Evolutionary conservation across 1,140 invertebrate genomes (phyloP), one percentile per base, ranked within the genome.

Genomic region (Caenorhabditis briggsae): DNA sequence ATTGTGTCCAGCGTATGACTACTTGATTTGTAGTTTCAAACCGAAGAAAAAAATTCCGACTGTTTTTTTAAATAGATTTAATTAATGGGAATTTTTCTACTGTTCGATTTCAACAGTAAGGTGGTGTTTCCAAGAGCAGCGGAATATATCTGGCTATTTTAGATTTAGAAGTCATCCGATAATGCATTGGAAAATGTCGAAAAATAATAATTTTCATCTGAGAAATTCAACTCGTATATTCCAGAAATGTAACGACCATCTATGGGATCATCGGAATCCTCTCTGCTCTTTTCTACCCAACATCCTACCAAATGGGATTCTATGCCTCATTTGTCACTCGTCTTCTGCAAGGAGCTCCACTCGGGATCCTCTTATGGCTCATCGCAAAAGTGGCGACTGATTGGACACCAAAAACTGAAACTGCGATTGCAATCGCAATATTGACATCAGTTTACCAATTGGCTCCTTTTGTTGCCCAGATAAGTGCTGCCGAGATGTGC

Each of bases 401-500:
- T 50, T 78, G 70, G 70, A 78, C 70, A 12, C 70, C 70, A 53
- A 78, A 78, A 78, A 18, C 43, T 12, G 70, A 78, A 43, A 78
- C 70, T 9, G 70, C 70, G 2, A 78, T 78, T 53, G 70, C 70
- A 23, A 78, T 78, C 23, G 70, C 70, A 48, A 53, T 78, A n/a
- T 53, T 78, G 46, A 78, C 70, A 5, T 78, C 70, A 3, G 70
- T 78, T 12, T 78, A 78, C 46, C 70, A 78, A 25, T 53, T 85
- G 50, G 53, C 84, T 41, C 84, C 84, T 3, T 53, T 85, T 48
- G 65, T 85, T 43, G 84, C 84, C n/a, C 50, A 53, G 9, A 56
- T 85, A 25, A 74, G 33, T 55, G 58, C 53, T n/a, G 84, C 61
- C 9, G 84, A 85, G 23, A 85, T 85, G 84, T 85, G 84, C 43